Evolutionary conservation across 2,888 invertebrate genomes (phyloP).

Genomic region (Ceriagrion tenellum): DNA sequence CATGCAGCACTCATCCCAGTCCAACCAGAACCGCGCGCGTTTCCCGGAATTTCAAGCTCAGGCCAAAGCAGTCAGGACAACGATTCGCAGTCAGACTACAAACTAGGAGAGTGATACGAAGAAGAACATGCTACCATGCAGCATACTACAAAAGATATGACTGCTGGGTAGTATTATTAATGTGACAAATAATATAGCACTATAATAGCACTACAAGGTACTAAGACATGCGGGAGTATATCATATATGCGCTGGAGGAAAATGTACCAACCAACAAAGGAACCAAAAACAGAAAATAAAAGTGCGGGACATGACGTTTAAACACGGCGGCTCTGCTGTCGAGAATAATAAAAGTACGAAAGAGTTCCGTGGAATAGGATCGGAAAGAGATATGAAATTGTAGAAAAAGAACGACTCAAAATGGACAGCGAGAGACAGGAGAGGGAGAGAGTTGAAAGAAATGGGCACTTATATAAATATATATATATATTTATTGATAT

Average conservation of each 20-base stretch:
- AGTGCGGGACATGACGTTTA: background rate
- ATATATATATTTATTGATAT: too few relatives aligned
- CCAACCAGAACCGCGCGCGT: accelerated
- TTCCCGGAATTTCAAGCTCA: too few relatives aligned
- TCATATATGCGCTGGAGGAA: background rate
- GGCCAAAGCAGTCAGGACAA: too few relatives aligned
- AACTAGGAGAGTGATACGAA: too few relatives aligned
- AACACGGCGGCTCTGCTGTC: background rate
- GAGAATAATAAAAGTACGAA: background rate
- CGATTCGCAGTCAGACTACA: background rate
- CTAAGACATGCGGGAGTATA: too few relatives aligned
- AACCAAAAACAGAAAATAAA: background rate
- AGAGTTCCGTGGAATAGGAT: background rate
- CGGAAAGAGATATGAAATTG: constrained; percentile 12
- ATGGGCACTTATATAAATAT: background rate
- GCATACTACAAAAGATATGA: too few relatives aligned
- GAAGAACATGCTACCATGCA: too few relatives aligned
- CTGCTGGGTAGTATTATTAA: too few relatives aligned
- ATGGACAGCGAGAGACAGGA: background rate
- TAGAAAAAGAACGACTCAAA: background rate
- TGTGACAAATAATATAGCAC: too few relatives aligned
- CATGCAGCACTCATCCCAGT: too few relatives aligned
- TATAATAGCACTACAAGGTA: too few relatives aligned
- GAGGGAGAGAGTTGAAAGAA: background rate
- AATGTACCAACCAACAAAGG: background rate